Evolutionary conservation across 2,888 invertebrate species (phyloP), one percentile per base, ranked within the genome.

Genomic region (Fragum whitleyi): DNA sequence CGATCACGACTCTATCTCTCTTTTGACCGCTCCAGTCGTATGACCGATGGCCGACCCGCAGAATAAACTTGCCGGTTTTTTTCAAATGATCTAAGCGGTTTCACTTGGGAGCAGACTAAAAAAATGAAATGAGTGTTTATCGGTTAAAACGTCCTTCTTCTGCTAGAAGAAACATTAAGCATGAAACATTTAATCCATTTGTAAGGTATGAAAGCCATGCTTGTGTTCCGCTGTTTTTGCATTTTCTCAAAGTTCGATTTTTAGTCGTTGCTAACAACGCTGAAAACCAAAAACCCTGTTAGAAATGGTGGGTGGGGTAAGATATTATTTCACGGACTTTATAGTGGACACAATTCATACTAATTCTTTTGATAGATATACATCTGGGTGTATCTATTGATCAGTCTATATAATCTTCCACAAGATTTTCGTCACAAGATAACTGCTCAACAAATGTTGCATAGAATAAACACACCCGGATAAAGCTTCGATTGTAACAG

Each of bases 81-180:
- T 47, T 26, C 19, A 57, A 57, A 14, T 57, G 26, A 9, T 14
- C 26, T 28, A 23, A 26, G 57, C 57, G 28, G 9, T n/a, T n/a
- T 28, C 26, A n/a, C n/a, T 14, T 1, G 23, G 3, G 6, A 57
- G 57, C 28, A 28, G 57, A 28, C 57, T n/a, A n/a, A 57, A 23
- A 2, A 23, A 23, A 69, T n/a, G 53, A 28, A 59, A 90, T 90
- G 88, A 77, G 85, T 65, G 76, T 77, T 16, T 77, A 61, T 62
- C 86, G 75, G 26, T 70, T 79, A 11, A 92, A 91, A 81, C 83
- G 90, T 39, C 92, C 92, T n/a, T 92, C 92, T 6, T 92, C 91
- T 23, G 91, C 92, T 14, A 87, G 91, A 65, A 87, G 92, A 77
- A 88, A 90, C 71, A 91, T 92, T 9, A 90, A 88, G 78, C 88